Base-by-base conservation (phyloP, 2,888 invertebrate genomes). In the Nymphalis polychloros region DNA sequence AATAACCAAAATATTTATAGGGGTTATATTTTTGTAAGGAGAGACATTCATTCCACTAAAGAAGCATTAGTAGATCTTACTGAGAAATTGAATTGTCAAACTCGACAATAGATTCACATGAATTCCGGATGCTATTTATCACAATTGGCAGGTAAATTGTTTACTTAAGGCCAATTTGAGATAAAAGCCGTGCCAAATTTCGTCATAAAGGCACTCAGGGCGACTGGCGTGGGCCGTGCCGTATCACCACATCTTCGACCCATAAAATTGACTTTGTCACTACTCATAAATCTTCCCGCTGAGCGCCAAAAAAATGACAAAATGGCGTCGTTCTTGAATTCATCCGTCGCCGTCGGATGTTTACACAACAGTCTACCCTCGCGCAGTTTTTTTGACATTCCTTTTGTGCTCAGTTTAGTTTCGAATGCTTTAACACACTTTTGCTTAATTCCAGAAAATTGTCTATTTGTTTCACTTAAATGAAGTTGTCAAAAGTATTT, bases 251-350 rank as follows among this genome's bases (percentile, higher is more conserved):
- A 75, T 77, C 80, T 81, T 77, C 82, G 79, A 79, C 82, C 88
- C 90, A 84, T 87, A 84, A 91, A 91, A 92, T 92, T 88, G 89
- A 91, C 90, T 89, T 88, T 91, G 92, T 91, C 91, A 90, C 86
- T 85, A 85, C 75, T 83, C 87, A 88, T 92, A 92, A 92, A 92
- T 92, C 90, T 91, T 88, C 82, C 75, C 27, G 53, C 48, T 61
- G 48, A 23, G 41, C 81, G 80, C 77, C 81, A 78, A 86, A 80
- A 82, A 88, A 86, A 85, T 82, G 81, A 79, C 79, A 80, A 77
- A 74, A 80, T 82, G 85, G 84, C 84, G 78, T 82, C 41, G 41
- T 10, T 13, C 81, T 81, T 78, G 79, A 83, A 80, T 81, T 81
- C 82, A 80, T 75, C 63, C 64, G 63, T 69, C 86, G 88, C 86